These are phyloP conservation scores for Bradypus variegatus DNA, from an alignment of 2,797 vertebrate genomes.

Conservation along the genomic window DNA sequence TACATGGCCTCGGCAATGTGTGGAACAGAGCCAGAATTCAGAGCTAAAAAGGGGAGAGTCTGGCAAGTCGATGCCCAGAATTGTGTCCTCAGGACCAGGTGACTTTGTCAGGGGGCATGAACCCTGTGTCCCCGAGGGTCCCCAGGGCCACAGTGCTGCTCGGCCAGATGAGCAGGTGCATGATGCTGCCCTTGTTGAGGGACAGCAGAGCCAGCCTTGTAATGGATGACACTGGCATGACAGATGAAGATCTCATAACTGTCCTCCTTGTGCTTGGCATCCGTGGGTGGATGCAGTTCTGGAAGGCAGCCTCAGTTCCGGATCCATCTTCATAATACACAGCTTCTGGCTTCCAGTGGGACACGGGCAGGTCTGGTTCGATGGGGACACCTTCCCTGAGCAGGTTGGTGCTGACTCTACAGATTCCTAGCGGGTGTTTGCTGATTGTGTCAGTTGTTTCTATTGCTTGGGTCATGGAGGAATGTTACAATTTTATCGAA, in stretches of 20 bases:
- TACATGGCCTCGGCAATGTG: conserved; percentile 29
- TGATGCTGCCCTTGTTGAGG: conserved; percentile 97
- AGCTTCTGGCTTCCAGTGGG: conserved; percentile 97
- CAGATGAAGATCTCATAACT: conserved; percentile 98
- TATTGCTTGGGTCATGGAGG: conserved; percentile 91
- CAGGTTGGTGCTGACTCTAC: no score
- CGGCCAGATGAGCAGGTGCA: conserved; percentile 92
- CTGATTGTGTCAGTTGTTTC: conserved; percentile 95
- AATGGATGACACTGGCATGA: conserved; percentile 98
- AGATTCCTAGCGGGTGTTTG: background rate
- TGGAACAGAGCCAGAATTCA: background rate
- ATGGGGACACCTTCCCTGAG: no score
- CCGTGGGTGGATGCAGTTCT: conserved; percentile 94
- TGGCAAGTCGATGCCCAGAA: no score
- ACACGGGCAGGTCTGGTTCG: conserved; percentile 89
- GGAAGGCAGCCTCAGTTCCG: conserved; percentile 97
- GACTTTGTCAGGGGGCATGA: conserved; percentile 96
- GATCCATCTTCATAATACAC: conserved; percentile 98
- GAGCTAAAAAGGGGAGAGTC: background rate
- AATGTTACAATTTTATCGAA: conserved; percentile 90
- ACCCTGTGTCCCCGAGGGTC: conserved; percentile 90
- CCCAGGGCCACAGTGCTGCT: conserved; percentile 90
- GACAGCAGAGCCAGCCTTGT: conserved; percentile 96
- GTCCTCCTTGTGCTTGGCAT: conserved; percentile 93
- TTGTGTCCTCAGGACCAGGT: conserved; percentile 72